A percentile compares a stretch with the other conserved stretches of the same genome.
phyloP scores from a whole-genome alignment of 2,113 vertebrate species.

The Isichthys henryi region DNA sequence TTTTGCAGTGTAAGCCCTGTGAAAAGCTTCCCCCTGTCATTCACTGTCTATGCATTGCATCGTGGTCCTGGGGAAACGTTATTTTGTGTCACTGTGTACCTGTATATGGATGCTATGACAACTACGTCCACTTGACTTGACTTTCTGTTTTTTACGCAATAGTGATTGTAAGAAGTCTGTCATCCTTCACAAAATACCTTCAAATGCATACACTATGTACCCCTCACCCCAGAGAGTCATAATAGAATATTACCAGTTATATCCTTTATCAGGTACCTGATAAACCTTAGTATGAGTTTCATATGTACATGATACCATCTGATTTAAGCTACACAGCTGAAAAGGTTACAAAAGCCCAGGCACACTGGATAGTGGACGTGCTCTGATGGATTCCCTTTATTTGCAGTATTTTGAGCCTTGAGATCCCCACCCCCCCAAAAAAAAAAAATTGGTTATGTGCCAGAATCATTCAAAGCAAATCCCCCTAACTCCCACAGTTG shows the following conservation, averaged over 20 bases:
- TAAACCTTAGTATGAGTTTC: background rate
- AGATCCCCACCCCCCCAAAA: background rate
- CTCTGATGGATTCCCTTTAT: background rate
- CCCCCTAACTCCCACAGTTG: slow-evolving; percentile 23
- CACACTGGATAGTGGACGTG: background rate
- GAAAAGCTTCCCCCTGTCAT: background rate
- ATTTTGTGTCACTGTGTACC: background rate
- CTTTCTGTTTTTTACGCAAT: background rate
- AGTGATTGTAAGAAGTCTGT: background rate
- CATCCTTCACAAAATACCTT: background rate
- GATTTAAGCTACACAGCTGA: background rate
- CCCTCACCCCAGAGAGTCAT: background rate
- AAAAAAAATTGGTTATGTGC: background rate
- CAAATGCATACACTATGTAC: background rate
- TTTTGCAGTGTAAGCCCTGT: background rate
- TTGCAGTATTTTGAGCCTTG: background rate
- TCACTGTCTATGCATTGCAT: background rate
- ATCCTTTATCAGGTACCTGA: background rate
- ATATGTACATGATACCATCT: background rate
- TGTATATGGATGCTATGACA: background rate
- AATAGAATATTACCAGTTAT: background rate
- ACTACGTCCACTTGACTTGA: background rate
- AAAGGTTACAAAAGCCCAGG: background rate
- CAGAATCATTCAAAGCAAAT: slow-evolving; percentile 44
- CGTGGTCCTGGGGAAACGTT: background rate